Evolutionary conservation across 2,888 invertebrate species (phyloP).

Genomic region (Tenthredo notha): DNA sequence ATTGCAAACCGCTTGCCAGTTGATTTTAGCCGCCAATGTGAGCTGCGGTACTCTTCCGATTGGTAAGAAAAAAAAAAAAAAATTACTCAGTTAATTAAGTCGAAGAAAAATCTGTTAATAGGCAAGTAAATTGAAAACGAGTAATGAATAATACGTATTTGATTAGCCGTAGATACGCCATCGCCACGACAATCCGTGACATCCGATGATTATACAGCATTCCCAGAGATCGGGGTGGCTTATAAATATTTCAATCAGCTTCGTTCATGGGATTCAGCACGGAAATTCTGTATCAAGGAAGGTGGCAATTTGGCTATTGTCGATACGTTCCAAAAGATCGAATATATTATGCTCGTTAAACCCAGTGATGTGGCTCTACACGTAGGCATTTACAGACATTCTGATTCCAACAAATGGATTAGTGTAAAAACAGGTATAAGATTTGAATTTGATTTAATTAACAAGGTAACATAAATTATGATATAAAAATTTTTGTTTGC

Average conservation of each 20-base stretch:
- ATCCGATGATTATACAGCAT: not conserved
- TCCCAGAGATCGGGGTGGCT: conserved; percentile 5
- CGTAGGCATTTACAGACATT: not conserved
- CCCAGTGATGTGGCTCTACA: not conserved
- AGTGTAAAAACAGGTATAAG: not conserved
- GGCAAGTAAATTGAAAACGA: too few species aligned
- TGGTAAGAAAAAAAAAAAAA: too few species aligned
- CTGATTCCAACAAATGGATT: not conserved
- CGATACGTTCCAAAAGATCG: not conserved
- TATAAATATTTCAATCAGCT: not conserved
- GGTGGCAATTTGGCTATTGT: not conserved
- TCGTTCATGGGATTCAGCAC: not conserved
- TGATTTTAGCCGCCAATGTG: too few species aligned
- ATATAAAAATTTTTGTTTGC: not conserved
- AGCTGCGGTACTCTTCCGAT: too few species aligned
- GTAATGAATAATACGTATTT: not conserved
- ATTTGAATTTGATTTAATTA: not conserved
- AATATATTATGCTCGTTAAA: not conserved
- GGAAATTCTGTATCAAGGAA: not conserved
- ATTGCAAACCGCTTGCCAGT: too few species aligned
- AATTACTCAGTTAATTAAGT: too few species aligned
- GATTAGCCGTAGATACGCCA: not conserved
- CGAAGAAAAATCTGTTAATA: too few species aligned
- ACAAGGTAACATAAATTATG: not conserved
- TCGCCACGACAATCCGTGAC: not conserved